Evolutionary conservation across 1,140 invertebrate species (phyloP), one percentile per base, ranked within the genome.

Genomic region (Tachypleus tridentatus): DNA sequence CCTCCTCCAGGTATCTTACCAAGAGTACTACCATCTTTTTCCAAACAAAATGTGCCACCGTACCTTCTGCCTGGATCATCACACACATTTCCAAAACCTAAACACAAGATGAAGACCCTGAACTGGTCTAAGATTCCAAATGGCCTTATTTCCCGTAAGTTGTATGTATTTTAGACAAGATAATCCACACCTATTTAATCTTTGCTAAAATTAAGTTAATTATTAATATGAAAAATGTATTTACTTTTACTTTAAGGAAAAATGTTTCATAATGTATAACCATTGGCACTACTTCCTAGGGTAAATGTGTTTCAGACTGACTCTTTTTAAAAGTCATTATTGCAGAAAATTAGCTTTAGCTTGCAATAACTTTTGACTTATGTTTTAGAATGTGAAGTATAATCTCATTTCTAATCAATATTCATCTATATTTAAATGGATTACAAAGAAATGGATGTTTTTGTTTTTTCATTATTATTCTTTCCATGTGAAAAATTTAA

Each of bases 41-140:
- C 69, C 4, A 29, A 29, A 29, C 29, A 29, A 29, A 29, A 29
- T 29, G 29, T 74, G 71, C 72, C 69, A 69, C 53, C 64, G 49
- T 51, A 8, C 63, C 9, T 3, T 60, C 64, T 60, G 9, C 7
- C 6, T 10, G 57, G 48, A 60, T 9, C 50, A 49, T 51, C 11
- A 11, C 61, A 61, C 10, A 68, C 64, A n/a, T 58, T 63, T 4
- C 91, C 90, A 0, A 85, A 86, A 57, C 91, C 91, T 4, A 89
- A 88, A 76, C 82, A 87, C 10, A 93, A 93, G 76, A 93, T 94
- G 91, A 91, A 92, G 77, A 92, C 91, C 4, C 86, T 94, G 65
- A 94, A 95, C 75, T 93, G 91, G 91, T 90, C 89, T 73, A 93
- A 93, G 76, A 92, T 95, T 71, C 89, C 90, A 4, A 87, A 85